Evolutionary conservation across 2,888 invertebrate genomes (phyloP).

Genomic region (Melanargia galathea): DNA sequence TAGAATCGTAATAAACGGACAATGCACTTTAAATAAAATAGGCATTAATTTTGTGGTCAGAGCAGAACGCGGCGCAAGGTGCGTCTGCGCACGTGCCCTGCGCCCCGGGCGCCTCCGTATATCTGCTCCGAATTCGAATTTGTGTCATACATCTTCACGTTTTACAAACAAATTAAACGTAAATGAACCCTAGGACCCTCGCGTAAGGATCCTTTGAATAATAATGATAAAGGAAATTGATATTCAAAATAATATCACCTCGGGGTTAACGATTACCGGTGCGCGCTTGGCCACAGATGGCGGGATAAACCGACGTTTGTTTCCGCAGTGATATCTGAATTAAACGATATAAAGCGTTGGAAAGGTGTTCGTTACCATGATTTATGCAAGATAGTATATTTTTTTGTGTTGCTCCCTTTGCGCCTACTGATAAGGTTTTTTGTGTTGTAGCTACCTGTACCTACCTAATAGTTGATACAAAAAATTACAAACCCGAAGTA

Average conservation of each 20-base stretch:
- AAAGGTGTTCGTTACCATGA: constrained; percentile 82
- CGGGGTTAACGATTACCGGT: constrained; percentile 82
- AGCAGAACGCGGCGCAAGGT: constrained; percentile 74
- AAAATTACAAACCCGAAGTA: neutral
- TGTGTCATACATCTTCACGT: constrained; percentile 78
- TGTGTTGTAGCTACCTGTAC: neutral
- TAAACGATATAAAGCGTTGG: constrained; percentile 79
- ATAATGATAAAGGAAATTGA: constrained; percentile 77
- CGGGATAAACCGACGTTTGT: constrained; percentile 81
- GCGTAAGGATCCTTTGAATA: constrained; percentile 72
- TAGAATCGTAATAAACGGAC: constrained; percentile 40
- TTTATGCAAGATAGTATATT: constrained; percentile 79
- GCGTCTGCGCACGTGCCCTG: constrained; percentile 77
- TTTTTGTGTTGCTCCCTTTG: constrained; percentile 48
- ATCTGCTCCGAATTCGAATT: constrained; percentile 78
- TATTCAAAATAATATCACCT: constrained; percentile 82
- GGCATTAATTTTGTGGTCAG: constrained; percentile 60
- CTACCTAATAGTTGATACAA: neutral
- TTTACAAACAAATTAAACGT: constrained; percentile 58
- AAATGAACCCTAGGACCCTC: constrained; percentile 72
- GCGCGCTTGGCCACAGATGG: constrained; percentile 80
- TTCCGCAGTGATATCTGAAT: constrained; percentile 83
- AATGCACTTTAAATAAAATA: constrained; percentile 58
- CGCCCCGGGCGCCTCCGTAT: constrained; percentile 69
- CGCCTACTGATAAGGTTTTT: constrained; percentile 36